Conservation (phyloP, 2,888 invertebrate genomes). For the Formica aserva region DNA sequence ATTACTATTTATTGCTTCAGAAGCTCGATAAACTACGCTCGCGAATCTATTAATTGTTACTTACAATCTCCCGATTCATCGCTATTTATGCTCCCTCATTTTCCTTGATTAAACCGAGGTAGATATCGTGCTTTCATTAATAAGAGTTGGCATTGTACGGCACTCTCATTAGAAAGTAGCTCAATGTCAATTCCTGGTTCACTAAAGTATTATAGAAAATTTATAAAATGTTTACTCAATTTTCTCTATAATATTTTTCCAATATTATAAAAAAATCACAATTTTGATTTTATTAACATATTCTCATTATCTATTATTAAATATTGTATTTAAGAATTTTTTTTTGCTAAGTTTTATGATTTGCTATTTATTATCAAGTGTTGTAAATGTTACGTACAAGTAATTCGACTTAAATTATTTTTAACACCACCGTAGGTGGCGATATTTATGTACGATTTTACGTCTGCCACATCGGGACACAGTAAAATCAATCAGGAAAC, state of each 20-base stretch:
- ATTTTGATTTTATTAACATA: not conserved
- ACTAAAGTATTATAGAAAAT: not conserved
- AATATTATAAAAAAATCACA: not conserved
- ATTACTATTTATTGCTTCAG: constrained; percentile 68
- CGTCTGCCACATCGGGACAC: constrained; percentile 80
- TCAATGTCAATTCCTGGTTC: not conserved
- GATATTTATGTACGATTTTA: constrained; percentile 84
- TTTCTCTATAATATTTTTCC: not conserved
- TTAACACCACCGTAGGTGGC: constrained; percentile 76
- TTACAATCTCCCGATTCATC: not conserved
- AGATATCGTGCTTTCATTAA: not conserved
- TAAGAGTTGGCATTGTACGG: not conserved
- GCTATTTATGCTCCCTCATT: not conserved
- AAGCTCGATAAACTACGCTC: not conserved
- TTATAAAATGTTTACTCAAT: not conserved
- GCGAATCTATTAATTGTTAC: constrained; percentile 15
- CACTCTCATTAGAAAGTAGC: not conserved
- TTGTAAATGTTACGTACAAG: not conserved
- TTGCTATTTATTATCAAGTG: not conserved
- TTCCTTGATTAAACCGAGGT: not conserved
- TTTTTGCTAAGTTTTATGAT: not conserved
- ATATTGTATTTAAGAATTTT: not conserved
- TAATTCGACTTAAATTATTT: not conserved
- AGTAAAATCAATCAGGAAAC: constrained; percentile 82
- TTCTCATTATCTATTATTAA: not conserved